Evolutionary conservation across 2,888 invertebrate species (phyloP).

Genomic region (Odontomyia ornata): DNA sequence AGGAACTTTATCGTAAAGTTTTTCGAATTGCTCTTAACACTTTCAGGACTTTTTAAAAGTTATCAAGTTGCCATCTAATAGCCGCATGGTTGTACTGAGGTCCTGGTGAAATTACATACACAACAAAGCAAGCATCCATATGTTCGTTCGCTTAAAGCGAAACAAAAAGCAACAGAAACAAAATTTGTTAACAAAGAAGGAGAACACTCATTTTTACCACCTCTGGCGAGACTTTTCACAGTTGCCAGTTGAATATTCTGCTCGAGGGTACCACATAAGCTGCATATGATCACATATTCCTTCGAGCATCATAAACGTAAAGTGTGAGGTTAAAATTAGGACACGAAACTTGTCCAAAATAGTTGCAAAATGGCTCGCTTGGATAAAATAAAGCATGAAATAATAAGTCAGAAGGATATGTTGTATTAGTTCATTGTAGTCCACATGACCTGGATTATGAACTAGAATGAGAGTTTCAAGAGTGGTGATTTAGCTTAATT

Average conservation of each 20-base stretch:
- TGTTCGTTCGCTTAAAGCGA: background rate
- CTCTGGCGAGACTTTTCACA: conserved; percentile 36
- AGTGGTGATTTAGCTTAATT: no score
- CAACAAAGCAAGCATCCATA: background rate
- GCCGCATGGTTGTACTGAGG: conserved; percentile 26
- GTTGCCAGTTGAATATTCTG: conserved; percentile 4
- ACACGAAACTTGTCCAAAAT: conserved; percentile 24
- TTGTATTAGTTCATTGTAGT: no score
- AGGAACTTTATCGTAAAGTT: conserved; percentile 24
- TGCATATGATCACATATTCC: conserved; percentile 11
- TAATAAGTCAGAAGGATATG: background rate
- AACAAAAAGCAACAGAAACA: conserved; percentile 4
- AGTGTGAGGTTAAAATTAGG: conserved; percentile 40
- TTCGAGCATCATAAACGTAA: conserved; percentile 34
- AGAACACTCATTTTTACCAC: conserved; percentile 5
- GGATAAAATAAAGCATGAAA: background rate
- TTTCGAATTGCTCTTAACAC: conserved; percentile 29
- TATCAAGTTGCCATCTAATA: conserved; percentile 39
- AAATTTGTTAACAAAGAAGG: conserved; percentile 14
- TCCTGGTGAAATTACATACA: background rate
- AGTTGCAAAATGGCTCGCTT: conserved; percentile 2
- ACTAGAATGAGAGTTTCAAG: no score
- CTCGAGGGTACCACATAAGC: conserved; percentile 28
- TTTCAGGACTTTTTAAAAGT: conserved; percentile 33
- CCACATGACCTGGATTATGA: no score